Conservation (phyloP, 2,113 vertebrate species). For the Collichthys lucidus region DNA sequence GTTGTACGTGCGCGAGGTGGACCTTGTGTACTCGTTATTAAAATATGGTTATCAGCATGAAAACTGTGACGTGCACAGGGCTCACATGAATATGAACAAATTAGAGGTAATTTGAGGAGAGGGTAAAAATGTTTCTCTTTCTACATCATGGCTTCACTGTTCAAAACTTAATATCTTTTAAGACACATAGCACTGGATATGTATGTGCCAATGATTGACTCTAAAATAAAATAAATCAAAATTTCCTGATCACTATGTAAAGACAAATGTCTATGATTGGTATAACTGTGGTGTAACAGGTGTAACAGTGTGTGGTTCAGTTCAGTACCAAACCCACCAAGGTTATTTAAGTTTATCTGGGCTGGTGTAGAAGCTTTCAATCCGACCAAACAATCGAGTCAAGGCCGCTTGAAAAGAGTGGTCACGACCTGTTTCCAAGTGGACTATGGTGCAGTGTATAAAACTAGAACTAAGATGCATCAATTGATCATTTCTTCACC, state of each 20-base stretch:
- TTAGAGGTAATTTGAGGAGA: neutral
- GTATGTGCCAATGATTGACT: neutral
- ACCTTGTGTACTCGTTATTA: conserved; percentile 6
- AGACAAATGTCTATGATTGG: neutral
- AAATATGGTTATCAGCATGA: conserved; percentile 20
- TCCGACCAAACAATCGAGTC: no score
- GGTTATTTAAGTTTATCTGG: no score
- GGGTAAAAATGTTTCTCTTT: neutral
- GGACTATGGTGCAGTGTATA: no score
- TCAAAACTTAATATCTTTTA: neutral
- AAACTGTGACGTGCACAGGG: neutral
- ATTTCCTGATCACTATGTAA: neutral
- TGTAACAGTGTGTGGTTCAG: no score
- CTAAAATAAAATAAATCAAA: neutral
- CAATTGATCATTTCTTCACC: no score
- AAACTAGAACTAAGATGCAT: no score
- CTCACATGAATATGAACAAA: neutral
- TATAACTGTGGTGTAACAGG: no score
- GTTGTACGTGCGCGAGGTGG: neutral
- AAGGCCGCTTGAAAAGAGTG: no score
- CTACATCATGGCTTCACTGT: neutral
- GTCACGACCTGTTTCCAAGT: no score
- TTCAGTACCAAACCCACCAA: no score
- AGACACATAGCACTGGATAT: neutral
- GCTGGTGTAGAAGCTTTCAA: no score